Evolutionary conservation across 2,797 vertebrate species (phyloP).

Genomic region (Poeciliopsis gracilis): DNA sequence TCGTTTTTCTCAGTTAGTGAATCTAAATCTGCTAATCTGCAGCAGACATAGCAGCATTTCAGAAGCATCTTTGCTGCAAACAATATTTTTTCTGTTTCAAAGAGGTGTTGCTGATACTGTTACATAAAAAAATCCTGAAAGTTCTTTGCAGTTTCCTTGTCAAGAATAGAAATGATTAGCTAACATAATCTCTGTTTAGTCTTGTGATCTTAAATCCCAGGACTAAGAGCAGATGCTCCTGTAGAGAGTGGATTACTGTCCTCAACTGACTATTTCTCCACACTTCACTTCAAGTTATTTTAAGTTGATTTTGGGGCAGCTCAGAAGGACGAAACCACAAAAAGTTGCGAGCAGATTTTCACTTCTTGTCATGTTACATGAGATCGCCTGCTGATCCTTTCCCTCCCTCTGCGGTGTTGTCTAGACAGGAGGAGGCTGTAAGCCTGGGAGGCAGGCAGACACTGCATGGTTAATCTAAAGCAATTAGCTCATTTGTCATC

Average conservation of each 20-base stretch:
- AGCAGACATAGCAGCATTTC: neutral
- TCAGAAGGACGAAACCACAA: slow-evolving; percentile 2
- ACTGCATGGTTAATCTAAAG: slow-evolving; percentile 69
- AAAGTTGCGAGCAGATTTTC: slow-evolving; percentile 10
- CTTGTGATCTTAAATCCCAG: neutral
- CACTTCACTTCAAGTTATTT: neutral
- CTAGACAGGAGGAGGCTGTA: slow-evolving; percentile 64
- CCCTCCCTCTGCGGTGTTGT: slow-evolving; percentile 62
- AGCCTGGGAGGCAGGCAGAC: slow-evolving; percentile 60
- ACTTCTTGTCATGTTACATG: slow-evolving; percentile 29
- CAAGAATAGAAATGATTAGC: neutral
- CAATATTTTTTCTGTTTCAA: neutral
- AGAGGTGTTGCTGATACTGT: neutral
- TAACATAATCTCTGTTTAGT: neutral
- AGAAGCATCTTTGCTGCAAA: neutral
- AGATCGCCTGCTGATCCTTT: slow-evolving; percentile 39
- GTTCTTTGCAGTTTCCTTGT: neutral
- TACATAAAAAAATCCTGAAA: neutral
- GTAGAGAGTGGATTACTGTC: neutral
- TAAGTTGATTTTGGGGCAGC: slow-evolving; percentile 2
- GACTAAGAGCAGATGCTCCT: neutral
- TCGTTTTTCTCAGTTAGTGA: neutral
- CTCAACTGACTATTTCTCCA: neutral
- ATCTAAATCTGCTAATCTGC: neutral
- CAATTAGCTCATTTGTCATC: slow-evolving; percentile 77